Base-by-base conservation (phyloP, 2,797 vertebrate genomes). In the Sebastes elongatus region DNA sequence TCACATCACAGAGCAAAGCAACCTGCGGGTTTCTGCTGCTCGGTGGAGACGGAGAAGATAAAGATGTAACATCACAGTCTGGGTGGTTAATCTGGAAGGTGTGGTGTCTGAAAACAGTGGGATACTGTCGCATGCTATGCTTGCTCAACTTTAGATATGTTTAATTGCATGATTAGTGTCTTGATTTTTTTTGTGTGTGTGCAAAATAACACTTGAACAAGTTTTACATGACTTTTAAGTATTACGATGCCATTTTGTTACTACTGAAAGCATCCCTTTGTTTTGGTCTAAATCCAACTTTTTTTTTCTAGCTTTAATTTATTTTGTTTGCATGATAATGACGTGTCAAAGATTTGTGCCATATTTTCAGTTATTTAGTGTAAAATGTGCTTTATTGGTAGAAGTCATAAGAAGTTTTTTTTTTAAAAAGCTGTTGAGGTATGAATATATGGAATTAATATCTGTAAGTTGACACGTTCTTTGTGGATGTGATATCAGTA, bases 241-340 rank as follows among this genome's bases (percentile, higher is more conserved):
- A 96, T 96, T 97, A 96, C 84, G 86, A 94, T 96, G 96, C 96
- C 96, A 97, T 97, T 98, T 98, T 97, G 97, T 98, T 97, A 96
- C 95, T 97, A 96, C 94, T 96, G 96, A 97, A 94, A 82, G 85
- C 89, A 87, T 90, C 93, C 87, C 38, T 94, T 87, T 69, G 66
- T 89, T 76, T 92, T 91, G 86, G 92, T 95, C 89, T 92, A 85
- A 93, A 89, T 85, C 93, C 89, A 93, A 60, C 76, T 2, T 94
- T 92, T 53, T 5, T 88, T 96, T 93, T 94, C 89, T 92, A 81
- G 93, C 92, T 91, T 95, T 90, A 86, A 93, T 93, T 92, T 94
- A 91, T 94, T 94, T 89, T 63, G 73, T 93, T 95, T 94, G 95
- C 95, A 96, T 97, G 96, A 96, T 88, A 80, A 88, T 89, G 93